Base-by-base conservation (phyloP, 2,113 vertebrate species). In the Chauna torquata region DNA sequence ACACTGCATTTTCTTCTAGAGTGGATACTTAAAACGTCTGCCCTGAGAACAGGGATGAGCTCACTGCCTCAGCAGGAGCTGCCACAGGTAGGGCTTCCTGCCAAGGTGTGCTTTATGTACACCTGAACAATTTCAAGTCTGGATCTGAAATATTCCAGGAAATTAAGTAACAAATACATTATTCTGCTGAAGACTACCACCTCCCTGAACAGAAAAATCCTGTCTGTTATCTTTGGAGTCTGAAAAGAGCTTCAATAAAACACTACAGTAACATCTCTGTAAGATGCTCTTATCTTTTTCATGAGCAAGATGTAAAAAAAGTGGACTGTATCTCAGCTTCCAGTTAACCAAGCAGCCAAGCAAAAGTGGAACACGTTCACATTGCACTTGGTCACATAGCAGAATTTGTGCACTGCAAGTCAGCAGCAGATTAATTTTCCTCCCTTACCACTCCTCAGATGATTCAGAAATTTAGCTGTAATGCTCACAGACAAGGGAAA, bases 121-220 rank as follows among this genome's bases (percentile, higher is more conserved):
- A 91, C 86, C 72, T 79, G 47, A 91, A 83, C 64, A 64, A 64
- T 6, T 72, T 82, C 90, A 85, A 91, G 86, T 59, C 69, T 88
- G 80, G 77, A 83, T 70, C 64, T 11, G 15, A 95, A 93, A 65
- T n/a, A 58, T 13, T 82, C 89, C 86, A 91, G 77, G 83, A 87
- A 94, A 94, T 91, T 70, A 92, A 86, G 77, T 59, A 89, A 86
- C 78, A 92, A 94, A 88, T 47, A 79, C 52, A 72, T 79, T 65
- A 79, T 72, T 87, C 92, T 82, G 79, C 40, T 61, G 30, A 85
- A 82, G n/a, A 85, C 36, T 65, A 85, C 36, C 82, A 87, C 47
- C 40, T 24, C 38, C 79, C 69, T 12, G 2, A 91, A 85, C 20
- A 85, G n/a, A 94, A 79, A 8, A 82, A 76, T 72, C 36, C 24